Evolutionary conservation across 2,113 vertebrate genomes (phyloP).

Genomic region (Coptodon bakossiorum): DNA sequence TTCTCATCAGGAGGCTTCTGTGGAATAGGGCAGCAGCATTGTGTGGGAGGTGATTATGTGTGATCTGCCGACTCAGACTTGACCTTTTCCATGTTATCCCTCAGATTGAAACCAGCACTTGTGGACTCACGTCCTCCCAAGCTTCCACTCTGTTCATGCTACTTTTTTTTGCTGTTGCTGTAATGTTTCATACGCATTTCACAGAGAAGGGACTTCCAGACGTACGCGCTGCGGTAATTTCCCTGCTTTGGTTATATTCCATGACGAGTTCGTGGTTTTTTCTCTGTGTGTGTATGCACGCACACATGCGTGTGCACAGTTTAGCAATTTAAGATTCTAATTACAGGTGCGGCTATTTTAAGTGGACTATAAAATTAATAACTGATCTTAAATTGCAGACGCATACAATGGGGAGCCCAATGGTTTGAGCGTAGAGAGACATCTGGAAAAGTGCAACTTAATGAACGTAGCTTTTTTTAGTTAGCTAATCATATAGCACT

Average conservation of each 20-base stretch:
- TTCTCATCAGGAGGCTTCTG: slow-evolving; percentile 69
- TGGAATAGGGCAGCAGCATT: slow-evolving; percentile 35
- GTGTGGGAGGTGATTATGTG: slow-evolving; percentile 73
- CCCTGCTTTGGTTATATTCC: background rate
- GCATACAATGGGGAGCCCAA: background rate
- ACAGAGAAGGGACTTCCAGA: background rate
- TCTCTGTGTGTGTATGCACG: background rate
- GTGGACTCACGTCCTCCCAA: slow-evolving; percentile 15
- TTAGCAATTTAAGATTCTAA: background rate
- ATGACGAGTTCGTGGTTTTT: slow-evolving; percentile 7
- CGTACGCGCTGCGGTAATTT: slow-evolving; percentile 22
- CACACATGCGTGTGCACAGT: background rate
- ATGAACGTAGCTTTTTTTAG: background rate
- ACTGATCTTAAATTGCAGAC: slow-evolving; percentile 19
- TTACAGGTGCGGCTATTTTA: slow-evolving; percentile 14
- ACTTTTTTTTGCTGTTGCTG: background rate
- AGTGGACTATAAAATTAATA: slow-evolving; percentile 12
- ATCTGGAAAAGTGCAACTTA: background rate
- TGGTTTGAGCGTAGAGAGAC: background rate
- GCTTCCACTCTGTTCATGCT: background rate
- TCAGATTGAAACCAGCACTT: slow-evolving; percentile 51
- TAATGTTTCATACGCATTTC: slow-evolving; percentile 29
- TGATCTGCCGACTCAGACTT: slow-evolving; percentile 72
- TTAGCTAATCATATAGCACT: background rate
- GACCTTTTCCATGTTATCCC: slow-evolving; percentile 71